These are phyloP conservation scores for Melanotaenia duboulayi DNA, from an alignment of 2,113 vertebrate genomes.

Conservation along the genomic window DNA sequence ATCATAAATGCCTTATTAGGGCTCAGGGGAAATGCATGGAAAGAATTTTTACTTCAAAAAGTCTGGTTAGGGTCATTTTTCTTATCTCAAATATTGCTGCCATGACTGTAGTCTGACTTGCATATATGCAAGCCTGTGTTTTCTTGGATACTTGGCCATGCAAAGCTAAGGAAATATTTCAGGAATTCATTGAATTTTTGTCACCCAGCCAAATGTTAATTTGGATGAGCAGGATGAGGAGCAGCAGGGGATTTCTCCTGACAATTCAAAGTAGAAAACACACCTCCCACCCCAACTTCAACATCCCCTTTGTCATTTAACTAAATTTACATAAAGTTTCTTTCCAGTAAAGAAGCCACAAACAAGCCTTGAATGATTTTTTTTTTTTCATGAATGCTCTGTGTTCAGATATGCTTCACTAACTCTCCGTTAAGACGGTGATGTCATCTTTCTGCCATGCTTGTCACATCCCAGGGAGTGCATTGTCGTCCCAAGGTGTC, in stretches of 20 bases:
- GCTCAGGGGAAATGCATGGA: conserved; percentile 32
- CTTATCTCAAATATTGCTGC: conserved; percentile 26
- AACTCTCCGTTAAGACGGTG: conserved; percentile 56
- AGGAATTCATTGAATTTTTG: conserved; percentile 80
- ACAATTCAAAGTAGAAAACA: conserved; percentile 36
- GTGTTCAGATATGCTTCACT: conserved; percentile 49
- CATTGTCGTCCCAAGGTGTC: conserved; percentile 69
- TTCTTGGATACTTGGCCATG: conserved; percentile 45
- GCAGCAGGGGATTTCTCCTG: conserved; percentile 43
- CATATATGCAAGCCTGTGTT: conserved; percentile 39
- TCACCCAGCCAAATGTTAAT: conserved; percentile 80
- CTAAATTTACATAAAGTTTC: conserved; percentile 32
- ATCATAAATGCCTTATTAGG: conserved; percentile 47
- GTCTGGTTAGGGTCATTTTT: conserved; percentile 7
- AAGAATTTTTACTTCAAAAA: conserved; percentile 41
- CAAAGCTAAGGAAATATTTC: conserved; percentile 69
- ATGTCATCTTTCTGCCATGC: conserved; percentile 68
- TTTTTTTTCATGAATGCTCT: conserved; percentile 28
- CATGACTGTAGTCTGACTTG: conserved; percentile 8
- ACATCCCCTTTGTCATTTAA: conserved; percentile 36
- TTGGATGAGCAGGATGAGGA: conserved; percentile 46
- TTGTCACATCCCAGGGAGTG: conserved; percentile 65
- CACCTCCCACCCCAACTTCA: conserved; percentile 23
- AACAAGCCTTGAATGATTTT: conserved; percentile 22
- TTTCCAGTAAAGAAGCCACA: conserved; percentile 31